Evolutionary conservation across 1,140 invertebrate genomes (phyloP).

Genomic region (Lithobius niger): DNA sequence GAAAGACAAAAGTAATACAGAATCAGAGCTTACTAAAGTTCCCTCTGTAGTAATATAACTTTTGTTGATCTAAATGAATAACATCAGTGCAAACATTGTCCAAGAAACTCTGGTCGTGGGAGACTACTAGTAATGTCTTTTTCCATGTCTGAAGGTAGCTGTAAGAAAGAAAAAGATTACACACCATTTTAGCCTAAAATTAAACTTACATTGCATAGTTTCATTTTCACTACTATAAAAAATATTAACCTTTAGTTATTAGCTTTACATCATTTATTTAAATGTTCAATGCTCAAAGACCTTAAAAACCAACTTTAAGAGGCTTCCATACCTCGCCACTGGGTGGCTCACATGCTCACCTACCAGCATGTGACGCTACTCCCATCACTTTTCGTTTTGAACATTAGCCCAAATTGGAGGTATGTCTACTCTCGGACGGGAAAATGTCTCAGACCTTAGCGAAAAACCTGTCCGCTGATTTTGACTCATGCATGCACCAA

Average conservation of each 20-base stretch:
- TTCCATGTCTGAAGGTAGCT: conserved; percentile 95
- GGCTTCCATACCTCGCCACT: not conserved
- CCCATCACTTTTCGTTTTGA: no score
- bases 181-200: not conserved
- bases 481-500: no score
- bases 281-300: not conserved
- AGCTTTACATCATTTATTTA: not conserved
- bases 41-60: conserved; percentile 93
- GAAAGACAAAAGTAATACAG: no score
- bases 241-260: not conserved
- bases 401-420: no score
- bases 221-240: not conserved
- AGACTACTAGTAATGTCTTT: conserved; percentile 92
- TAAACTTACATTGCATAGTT: not conserved
- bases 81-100: conserved; percentile 99
- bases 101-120: conserved; percentile 98
- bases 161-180: conserved; percentile 20
- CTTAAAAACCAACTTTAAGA: not conserved
- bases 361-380: no score
- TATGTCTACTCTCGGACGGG: no score
- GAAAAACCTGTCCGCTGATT: no score
- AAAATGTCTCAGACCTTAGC: no score
- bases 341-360: no score
- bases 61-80: conserved; percentile 88
- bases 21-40: conserved; percentile 74